These are phyloP conservation scores for Zootoca vivipara DNA, from an alignment of 2,113 vertebrate genomes.

Conservation along the genomic window DNA sequence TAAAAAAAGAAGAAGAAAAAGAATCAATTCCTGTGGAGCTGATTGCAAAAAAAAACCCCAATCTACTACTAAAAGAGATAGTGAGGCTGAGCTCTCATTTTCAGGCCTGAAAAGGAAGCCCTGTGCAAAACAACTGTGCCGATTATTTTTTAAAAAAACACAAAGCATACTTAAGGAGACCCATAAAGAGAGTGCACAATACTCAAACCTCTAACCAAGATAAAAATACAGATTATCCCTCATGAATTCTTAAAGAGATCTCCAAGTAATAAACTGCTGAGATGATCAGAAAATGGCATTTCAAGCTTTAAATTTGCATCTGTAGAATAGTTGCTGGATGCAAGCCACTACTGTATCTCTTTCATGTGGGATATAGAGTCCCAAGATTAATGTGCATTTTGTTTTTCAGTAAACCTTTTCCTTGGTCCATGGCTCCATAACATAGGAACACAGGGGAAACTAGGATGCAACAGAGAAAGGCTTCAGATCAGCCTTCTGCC, in stretches of 20 bases:
- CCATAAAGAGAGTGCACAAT: neutral
- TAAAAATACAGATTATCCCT: neutral
- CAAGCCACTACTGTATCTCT: neutral
- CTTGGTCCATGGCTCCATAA: neutral
- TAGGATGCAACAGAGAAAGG: neutral
- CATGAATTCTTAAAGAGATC: slow-evolving; percentile 7
- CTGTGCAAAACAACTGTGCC: neutral
- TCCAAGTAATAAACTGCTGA: slow-evolving; percentile 15
- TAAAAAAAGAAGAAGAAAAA: neutral
- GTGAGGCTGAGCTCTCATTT: neutral
- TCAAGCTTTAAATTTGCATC: neutral
- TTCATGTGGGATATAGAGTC: neutral
- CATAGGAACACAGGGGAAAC: neutral
- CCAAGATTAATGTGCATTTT: neutral
- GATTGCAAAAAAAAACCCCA: neutral
- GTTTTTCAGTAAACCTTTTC: neutral
- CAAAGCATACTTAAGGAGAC: neutral
- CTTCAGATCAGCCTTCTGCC: neutral
- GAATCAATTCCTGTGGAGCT: slow-evolving; percentile 25
- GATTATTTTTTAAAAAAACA: neutral
- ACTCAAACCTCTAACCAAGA: neutral
- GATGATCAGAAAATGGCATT: neutral
- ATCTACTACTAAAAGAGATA: neutral
- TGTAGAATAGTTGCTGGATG: neutral
- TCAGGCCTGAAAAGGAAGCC: neutral